Evolutionary conservation across 30 jellyfish, hydroid and myxozoan genomes (phyloP).

Genomic region (Turritopsis rubra): DNA sequence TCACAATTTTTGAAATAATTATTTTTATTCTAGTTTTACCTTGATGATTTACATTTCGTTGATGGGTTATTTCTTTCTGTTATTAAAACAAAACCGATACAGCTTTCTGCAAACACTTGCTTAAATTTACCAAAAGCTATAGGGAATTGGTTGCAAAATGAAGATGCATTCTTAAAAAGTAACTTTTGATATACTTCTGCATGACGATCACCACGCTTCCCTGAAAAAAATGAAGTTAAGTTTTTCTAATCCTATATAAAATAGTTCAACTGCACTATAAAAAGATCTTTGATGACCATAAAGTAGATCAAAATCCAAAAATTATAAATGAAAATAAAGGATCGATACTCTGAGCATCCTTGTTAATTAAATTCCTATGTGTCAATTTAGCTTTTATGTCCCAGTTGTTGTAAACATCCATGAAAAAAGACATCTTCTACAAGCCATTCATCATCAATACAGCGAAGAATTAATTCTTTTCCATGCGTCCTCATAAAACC

Average conservation of each 20-base stretch:
- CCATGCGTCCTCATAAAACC: too few species aligned
- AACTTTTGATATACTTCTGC: slow-evolving; percentile 4
- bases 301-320: too few species aligned
- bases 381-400: not conserved
- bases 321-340: too few species aligned
- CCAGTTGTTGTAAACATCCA: slow-evolving; percentile 7
- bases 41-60: not conserved
- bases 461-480: too few species aligned
- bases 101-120: too few species aligned
- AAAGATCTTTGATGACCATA: too few species aligned
- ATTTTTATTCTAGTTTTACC: too few species aligned
- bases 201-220: slow-evolving; percentile 2
- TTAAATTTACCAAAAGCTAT: not conserved
- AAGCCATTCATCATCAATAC: not conserved
- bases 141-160: slow-evolving; percentile 10
- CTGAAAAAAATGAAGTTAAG: not conserved
- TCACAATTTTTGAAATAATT: too few species aligned
- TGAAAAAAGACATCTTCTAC: not conserved
- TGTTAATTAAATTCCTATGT: not conserved
- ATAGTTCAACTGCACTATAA: not conserved
- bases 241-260: too few species aligned
- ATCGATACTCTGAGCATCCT: too few species aligned
- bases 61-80: slow-evolving; percentile 3
- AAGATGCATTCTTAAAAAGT: not conserved
- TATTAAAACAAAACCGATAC: too few species aligned